Conservation (phyloP, 1,140 invertebrate species). For the Bombus pyrosoma region DNA sequence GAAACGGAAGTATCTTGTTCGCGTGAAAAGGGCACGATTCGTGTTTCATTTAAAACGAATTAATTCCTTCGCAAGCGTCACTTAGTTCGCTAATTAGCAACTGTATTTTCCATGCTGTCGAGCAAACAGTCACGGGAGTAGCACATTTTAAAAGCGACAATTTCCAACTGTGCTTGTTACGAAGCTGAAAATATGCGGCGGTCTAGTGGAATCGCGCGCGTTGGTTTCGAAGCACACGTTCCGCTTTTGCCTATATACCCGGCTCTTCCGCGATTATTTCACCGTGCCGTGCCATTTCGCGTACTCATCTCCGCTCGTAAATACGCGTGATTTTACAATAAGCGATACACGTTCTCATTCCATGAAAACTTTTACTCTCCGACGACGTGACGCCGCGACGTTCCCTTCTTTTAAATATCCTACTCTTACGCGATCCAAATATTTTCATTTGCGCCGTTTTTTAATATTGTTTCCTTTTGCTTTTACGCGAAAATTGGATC, state of each 20-base stretch:
- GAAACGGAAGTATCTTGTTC: not conserved
- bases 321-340: not conserved
- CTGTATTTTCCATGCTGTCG: slow-evolving; percentile 28
- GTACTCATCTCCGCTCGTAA: not conserved
- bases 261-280: not conserved
- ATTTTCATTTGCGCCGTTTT: not conserved
- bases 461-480: not conserved
- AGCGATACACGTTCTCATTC: not conserved
- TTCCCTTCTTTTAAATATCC: not conserved
- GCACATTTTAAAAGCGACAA: slow-evolving; percentile 20
- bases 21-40: not conserved
- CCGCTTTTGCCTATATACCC: not conserved
- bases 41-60: slow-evolving; percentile 30
- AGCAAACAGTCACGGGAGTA: slow-evolving; percentile 23
- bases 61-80: slow-evolving; percentile 22
- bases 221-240: slow-evolving; percentile 7
- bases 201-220: slow-evolving; percentile 3
- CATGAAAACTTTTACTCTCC: not conserved
- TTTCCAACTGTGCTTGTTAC: slow-evolving; percentile 26
- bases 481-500: not conserved
- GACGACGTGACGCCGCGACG: not conserved
- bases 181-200: slow-evolving; percentile 26
- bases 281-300: not conserved
- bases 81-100: slow-evolving; percentile 32
- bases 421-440: not conserved